Evolutionary conservation across 92 coral and sea anemone genomes (phyloP), one percentile per base, ranked within the genome.

Genomic region (Umimayanthus kanabou): DNA sequence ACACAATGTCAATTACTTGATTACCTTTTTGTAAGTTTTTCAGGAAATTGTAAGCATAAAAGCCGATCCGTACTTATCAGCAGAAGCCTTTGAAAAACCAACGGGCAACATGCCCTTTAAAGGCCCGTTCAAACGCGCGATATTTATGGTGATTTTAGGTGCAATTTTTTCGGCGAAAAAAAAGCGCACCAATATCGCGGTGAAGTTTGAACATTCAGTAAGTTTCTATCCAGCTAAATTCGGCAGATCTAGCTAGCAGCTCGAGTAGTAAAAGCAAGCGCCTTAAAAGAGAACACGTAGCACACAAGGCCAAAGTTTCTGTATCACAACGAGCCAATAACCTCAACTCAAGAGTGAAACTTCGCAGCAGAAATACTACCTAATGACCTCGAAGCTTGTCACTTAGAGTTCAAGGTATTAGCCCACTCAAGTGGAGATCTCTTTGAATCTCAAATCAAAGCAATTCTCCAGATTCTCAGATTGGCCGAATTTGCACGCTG

Each of bases 331-430:
- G 83, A n/a, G 5, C 65, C 75, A 71, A 23, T 39, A 25, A 86
- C 84, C 23, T 16, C 10, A 61, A 75, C 42, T 10, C 76, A 76
- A 22, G 37, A 86, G 2, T 55, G 39, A 13, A 25, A 76, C 45
- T 30, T 83, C 15, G 81, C 76, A 8, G 82, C 79, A 25, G 89
- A 40, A 76, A 40, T 66, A 22, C 80, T 23, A 39, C 69, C 66
- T 2, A 73, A 73, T 4, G 93, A 90, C 53, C 91, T 85, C 5
- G 93, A 88, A 88, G 89, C 82, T 33, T 88, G 90, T 42, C 70
- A 26, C 1, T 14, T 11, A 33, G 86, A 77, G n/a, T 13, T 88
- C 22, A 26, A 71, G 1, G 77, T 80, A 30, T 47, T 42, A 33
- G 66, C 89, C 89, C 9, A 90, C 93, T 45, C 5, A 81, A 43